A percentile compares a stretch with the other conserved stretches of the same genome.
These are phyloP conservation scores for Pteropus rufus DNA, from an alignment of 2,797 vertebrate genomes.

Conservation along the genomic window DNA sequence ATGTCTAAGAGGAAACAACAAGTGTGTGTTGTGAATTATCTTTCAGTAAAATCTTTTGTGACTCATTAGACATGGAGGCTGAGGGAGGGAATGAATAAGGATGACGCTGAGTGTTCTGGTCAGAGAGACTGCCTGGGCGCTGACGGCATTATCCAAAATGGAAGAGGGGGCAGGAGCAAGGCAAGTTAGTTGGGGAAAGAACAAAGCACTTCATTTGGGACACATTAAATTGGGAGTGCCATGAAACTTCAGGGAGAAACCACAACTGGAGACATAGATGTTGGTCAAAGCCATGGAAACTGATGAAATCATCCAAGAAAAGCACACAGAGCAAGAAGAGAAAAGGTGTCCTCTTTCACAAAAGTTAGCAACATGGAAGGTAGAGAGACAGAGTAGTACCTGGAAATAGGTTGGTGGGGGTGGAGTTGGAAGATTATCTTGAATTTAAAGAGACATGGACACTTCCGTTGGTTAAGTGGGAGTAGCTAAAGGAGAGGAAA, in stretches of 20 bases:
- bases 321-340: not conserved
- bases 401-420: rapidly evolving
- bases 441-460: not conserved
- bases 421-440: not conserved
- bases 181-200: not conserved
- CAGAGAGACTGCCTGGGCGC: not conserved
- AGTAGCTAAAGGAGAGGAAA: not conserved
- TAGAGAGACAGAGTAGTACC: not conserved
- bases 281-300: not conserved
- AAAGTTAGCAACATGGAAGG: not conserved
- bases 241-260: not conserved
- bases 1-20: not conserved
- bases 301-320: not conserved
- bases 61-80: slow-evolving; percentile 49
- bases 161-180: not conserved
- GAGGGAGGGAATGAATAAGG: not conserved
- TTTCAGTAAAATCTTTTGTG: slow-evolving; percentile 31
- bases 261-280: not conserved
- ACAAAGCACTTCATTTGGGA: not conserved
- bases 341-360: not conserved
- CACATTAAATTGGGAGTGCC: too few species aligned
- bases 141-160: not conserved
- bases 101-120: slow-evolving; percentile 9
- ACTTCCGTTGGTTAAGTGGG: not conserved
- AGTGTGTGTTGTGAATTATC: not conserved